Conservation (phyloP, 1,140 invertebrate genomes). For the Myzus persicae region DNA sequence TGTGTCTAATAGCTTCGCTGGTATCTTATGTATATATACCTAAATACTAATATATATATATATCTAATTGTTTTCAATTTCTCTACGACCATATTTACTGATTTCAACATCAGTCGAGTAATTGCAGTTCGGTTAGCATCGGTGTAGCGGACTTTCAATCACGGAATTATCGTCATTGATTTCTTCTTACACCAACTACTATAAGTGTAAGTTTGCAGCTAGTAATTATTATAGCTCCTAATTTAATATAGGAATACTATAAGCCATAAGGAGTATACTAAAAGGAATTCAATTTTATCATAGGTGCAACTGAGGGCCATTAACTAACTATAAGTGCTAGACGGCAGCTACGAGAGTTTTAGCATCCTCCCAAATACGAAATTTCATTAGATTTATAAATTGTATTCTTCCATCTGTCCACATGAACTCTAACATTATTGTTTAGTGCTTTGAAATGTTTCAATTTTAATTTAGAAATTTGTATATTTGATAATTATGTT, state of each 20-base stretch:
- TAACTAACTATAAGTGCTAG: not conserved
- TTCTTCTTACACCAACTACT: not conserved
- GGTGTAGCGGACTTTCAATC: not conserved
- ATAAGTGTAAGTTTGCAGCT: not conserved
- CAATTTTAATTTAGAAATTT: not conserved
- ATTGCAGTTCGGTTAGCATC: not conserved
- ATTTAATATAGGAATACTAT: too few species aligned
- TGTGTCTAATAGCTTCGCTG: not conserved
- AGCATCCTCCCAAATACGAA: not conserved
- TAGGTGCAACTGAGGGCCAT: not conserved
- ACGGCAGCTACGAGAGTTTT: not conserved
- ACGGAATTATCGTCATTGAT: not conserved
- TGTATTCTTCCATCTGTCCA: not conserved
- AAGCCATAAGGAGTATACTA: not conserved
- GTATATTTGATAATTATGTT: too few species aligned
- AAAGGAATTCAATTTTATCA: not conserved
- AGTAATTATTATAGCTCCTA: not conserved
- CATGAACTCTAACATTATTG: not conserved
- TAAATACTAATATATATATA: not conserved
- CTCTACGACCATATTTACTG: not conserved
- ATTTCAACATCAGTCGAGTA: not conserved
- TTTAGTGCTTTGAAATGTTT: not conserved
- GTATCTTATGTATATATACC: not conserved
- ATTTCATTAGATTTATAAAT: not conserved
- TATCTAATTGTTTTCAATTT: constrained; percentile 8